Base-by-base conservation (phyloP, 2,888 invertebrate genomes). In the Synanthedon andrenaeformis region DNA sequence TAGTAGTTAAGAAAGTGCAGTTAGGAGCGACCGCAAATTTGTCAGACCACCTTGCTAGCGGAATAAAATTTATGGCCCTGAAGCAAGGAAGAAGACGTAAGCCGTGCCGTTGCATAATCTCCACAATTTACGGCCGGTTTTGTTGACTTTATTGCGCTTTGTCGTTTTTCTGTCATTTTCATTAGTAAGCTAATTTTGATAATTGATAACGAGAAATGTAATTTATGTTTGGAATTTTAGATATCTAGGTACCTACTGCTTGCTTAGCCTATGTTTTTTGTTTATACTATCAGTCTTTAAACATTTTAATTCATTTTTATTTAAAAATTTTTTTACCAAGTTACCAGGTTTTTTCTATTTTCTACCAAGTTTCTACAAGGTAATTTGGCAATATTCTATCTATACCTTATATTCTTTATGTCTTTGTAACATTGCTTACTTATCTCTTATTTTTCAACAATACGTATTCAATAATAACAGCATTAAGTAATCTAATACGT, bases 21-120 rank as follows among this genome's bases (percentile, higher is more conserved):
- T 51, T 41, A 35, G 35, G 19, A 59, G 63, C 76, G 71, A 84
- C 85, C 84, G 86, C 86, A 86, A 86, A 86, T 86, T 86, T 85
- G 86, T 83, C 83, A 81, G 86, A 84, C 86, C 86, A 86, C 86
- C 86, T 86, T 84, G 84, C 82, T 35, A 78, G 79, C 74, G 72
- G 76, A 78, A 81, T 78, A 72, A 81, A 81, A 86, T 86, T 84
- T 87, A 87, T 84, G 78, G 76, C 72, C 71, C 70, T 67, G 74
- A 78, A 82, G 79, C 78, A 79, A 77, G 83, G 79, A 81, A 81
- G 76, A 78, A 74, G 77, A 79, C 78, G 74, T 74, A 76, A 81
- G 71, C 80, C 84, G 81, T 82, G 84, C 76, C 72, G 74, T 80
- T 82, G 84, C 86, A 84, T 86, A 86, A 86, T 85, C 81, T 78